These are phyloP conservation scores for Sebastes vulpes DNA, from an alignment of 2,797 vertebrate genomes.

Conservation along the genomic window DNA sequence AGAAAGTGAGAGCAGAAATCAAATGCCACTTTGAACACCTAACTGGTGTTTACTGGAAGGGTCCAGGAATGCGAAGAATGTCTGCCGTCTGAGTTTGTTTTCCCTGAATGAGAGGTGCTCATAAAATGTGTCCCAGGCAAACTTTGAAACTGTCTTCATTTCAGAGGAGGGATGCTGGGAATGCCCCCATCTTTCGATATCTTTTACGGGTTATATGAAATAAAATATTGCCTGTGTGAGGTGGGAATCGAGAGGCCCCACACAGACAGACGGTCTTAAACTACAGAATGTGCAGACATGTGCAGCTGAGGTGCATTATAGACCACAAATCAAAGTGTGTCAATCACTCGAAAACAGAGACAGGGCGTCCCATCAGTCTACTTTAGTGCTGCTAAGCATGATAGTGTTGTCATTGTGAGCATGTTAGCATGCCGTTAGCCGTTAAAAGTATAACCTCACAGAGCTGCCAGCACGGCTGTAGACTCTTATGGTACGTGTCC, in stretches of 20 bases:
- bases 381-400: not conserved
- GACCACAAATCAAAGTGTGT: not conserved
- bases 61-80: conserved; percentile 81
- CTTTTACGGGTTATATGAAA: conserved; percentile 9
- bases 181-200: conserved; percentile 41
- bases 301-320: not conserved
- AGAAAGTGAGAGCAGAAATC: conserved; percentile 51
- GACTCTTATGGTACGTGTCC: no score
- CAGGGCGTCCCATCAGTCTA: not conserved
- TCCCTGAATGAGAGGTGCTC: conserved; percentile 70
- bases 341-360: not conserved
- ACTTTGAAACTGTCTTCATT: conserved; percentile 52
- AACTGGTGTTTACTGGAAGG: conserved; percentile 73
- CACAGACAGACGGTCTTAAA: not conserved
- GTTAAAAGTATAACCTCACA: no score
- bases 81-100: conserved; percentile 76
- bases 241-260: not conserved
- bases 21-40: conserved; percentile 52
- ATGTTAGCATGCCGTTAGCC: no score
- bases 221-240: not conserved
- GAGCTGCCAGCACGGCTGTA: no score
- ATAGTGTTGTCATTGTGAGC: no score
- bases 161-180: conserved; percentile 59
- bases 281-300: not conserved
- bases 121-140: conserved; percentile 56